phyloP scores from a whole-genome alignment of 2,888 invertebrate species.

The Limenitis camilla region DNA sequence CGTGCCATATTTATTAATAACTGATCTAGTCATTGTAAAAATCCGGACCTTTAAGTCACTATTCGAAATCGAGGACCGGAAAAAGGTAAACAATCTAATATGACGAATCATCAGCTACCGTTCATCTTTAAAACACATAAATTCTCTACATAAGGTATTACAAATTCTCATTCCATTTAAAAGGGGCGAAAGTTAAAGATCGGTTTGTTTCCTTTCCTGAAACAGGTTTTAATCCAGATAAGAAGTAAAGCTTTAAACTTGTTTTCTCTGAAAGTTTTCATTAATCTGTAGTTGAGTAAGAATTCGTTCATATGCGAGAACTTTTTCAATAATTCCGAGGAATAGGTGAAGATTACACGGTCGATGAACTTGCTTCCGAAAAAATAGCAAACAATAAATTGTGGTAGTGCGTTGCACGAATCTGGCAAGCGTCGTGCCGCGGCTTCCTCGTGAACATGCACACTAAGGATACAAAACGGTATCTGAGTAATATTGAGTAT shows the following conservation, averaged over 20 bases:
- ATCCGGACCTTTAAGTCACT: conserved; percentile 6
- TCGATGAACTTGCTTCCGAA: conserved; percentile 45
- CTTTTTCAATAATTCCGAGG: conserved; percentile 36
- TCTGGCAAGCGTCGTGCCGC: conserved; percentile 1
- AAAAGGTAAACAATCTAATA: too few relatives aligned
- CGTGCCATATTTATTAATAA: conserved; percentile 62
- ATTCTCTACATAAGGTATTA: conserved; percentile 6
- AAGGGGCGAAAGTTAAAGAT: conserved; percentile 21
- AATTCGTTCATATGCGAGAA: conserved; percentile 2
- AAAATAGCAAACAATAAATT: conserved; percentile 57
- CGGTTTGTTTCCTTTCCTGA: conserved; percentile 11
- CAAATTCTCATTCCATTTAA: conserved; percentile 9
- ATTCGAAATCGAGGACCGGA: too few relatives aligned
- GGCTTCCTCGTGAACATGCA: conserved; percentile 7
- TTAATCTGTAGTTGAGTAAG: conserved; percentile 7
- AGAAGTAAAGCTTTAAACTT: conserved; percentile 18
- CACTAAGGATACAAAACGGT: conserved; percentile 4
- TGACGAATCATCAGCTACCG: too few relatives aligned
- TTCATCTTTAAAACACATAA: too few relatives aligned
- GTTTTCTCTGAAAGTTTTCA: conserved; percentile 22
- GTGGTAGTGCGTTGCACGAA: conserved; percentile 50
- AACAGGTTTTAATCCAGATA: conserved; percentile 22
- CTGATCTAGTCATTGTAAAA: conserved; percentile 20
- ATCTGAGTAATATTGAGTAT: conserved; percentile 3
- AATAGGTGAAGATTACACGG: conserved; percentile 51